Conservation (phyloP, 1,140 invertebrate species). For the Potamilus streckersoni region DNA sequence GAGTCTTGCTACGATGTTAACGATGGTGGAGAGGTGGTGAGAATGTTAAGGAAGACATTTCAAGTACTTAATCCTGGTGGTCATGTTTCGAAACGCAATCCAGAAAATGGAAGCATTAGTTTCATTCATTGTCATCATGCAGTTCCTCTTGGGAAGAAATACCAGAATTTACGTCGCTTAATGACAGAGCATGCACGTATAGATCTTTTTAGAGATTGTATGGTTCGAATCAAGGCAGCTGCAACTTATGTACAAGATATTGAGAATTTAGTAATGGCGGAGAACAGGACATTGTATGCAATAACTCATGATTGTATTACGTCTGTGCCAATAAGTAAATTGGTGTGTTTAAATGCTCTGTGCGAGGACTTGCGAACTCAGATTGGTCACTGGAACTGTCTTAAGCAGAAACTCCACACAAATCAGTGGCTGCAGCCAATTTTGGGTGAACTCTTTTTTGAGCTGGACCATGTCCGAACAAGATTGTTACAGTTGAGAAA, state of each 20-base stretch:
- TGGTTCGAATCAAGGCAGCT: slow-evolving; percentile 48
- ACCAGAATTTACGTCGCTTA: slow-evolving; percentile 48
- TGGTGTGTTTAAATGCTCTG: slow-evolving; percentile 60
- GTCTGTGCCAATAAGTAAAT: slow-evolving; percentile 55
- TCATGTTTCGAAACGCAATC: slow-evolving; percentile 51
- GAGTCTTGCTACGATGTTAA: slow-evolving; percentile 5
- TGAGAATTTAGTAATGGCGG: slow-evolving; percentile 52
- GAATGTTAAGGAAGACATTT: slow-evolving; percentile 22
- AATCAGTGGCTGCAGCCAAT: slow-evolving; percentile 56
- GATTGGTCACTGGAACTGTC: slow-evolving; percentile 64
- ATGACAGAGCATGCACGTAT: slow-evolving; percentile 57
- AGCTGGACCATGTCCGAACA: slow-evolving; percentile 51
- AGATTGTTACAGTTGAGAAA: slow-evolving; percentile 46
- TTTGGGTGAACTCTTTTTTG: slow-evolving; percentile 49
- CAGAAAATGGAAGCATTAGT: slow-evolving; percentile 53
- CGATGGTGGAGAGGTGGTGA: slow-evolving; percentile 27
- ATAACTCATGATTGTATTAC: slow-evolving; percentile 54
- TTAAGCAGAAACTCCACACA: slow-evolving; percentile 61
- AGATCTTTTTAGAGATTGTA: slow-evolving; percentile 59
- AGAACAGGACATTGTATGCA: slow-evolving; percentile 55
- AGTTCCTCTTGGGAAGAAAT: slow-evolving; percentile 48
- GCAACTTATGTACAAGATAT: slow-evolving; percentile 58
- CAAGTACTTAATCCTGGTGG: slow-evolving; percentile 56
- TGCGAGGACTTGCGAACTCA: slow-evolving; percentile 65
- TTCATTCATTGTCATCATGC: slow-evolving; percentile 60